phyloP scores from a whole-genome alignment of 2,888 invertebrate genomes.

The Drosophila sordidapex region DNA sequence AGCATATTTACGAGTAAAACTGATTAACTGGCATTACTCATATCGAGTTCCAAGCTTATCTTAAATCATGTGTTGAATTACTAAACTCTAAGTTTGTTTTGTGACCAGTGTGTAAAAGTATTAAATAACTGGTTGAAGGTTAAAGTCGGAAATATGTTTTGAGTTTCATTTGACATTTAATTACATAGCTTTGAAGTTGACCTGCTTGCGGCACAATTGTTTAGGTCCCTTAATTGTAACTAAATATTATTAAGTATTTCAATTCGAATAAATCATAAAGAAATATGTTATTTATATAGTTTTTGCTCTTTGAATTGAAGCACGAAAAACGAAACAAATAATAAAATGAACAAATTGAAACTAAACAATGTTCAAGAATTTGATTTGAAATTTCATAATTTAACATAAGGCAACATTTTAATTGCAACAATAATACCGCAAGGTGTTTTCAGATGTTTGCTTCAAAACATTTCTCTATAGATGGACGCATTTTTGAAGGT shows the following conservation, averaged over 20 bases:
- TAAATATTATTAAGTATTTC: neutral
- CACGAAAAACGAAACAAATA: neutral
- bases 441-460: neutral
- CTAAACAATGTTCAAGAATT: neutral
- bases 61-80: slow-evolving; percentile 1
- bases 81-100: neutral
- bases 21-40: slow-evolving; percentile 16
- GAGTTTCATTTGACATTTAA: neutral
- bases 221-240: neutral
- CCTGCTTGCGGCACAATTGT: neutral
- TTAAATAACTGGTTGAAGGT: neutral
- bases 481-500: neutral
- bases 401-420: neutral
- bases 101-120: too few species aligned
- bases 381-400: neutral
- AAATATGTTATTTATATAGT: neutral
- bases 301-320: neutral
- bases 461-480: neutral
- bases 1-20: neutral
- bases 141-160: neutral
- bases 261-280: neutral
- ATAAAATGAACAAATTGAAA: neutral
- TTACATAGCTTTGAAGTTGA: neutral
- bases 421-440: neutral
- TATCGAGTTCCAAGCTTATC: slow-evolving; percentile 6